phyloP scores from a whole-genome alignment of 2,113 vertebrate genomes.

The Chionodraco myersi region DNA sequence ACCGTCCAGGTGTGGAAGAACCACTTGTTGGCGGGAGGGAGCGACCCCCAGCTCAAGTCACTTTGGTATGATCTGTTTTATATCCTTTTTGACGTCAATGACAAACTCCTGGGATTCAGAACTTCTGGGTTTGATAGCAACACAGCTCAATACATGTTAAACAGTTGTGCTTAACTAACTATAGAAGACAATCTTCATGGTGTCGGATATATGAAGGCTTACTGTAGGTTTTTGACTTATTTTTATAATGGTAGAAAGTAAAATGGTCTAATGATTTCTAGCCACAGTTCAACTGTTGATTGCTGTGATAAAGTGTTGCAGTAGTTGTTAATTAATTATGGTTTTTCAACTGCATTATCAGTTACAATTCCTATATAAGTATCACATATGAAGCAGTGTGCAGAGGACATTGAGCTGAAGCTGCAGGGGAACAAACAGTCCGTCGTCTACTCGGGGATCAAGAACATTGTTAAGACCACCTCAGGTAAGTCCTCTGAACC shows the following conservation, averaged over 20 bases:
- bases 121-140: not conserved
- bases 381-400: conserved; percentile 99
- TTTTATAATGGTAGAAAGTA: not conserved
- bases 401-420: conserved; percentile 95
- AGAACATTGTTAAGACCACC: conserved; percentile 94
- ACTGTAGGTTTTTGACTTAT: too few species aligned
- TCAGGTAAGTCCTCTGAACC: conserved; percentile 86
- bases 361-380: conserved; percentile 88
- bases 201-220: too few species aligned
- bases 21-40: conserved; percentile 92
- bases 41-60: conserved; percentile 94
- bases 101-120: not conserved
- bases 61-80: conserved; percentile 97
- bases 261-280: not conserved
- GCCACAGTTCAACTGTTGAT: not conserved
- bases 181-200: too few species aligned
- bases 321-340: not conserved
- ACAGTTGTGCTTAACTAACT: not conserved
- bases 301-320: not conserved
- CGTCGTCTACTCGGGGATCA: conserved; percentile 95
- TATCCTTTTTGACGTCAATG: conserved; percentile 90
- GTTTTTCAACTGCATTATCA: not conserved
- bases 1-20: conserved; percentile 97
- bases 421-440: conserved; percentile 91
- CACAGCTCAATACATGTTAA: not conserved